These are phyloP conservation scores for Leptopilina clavipes DNA, from an alignment of 1,140 invertebrate species.

Conservation along the genomic window DNA sequence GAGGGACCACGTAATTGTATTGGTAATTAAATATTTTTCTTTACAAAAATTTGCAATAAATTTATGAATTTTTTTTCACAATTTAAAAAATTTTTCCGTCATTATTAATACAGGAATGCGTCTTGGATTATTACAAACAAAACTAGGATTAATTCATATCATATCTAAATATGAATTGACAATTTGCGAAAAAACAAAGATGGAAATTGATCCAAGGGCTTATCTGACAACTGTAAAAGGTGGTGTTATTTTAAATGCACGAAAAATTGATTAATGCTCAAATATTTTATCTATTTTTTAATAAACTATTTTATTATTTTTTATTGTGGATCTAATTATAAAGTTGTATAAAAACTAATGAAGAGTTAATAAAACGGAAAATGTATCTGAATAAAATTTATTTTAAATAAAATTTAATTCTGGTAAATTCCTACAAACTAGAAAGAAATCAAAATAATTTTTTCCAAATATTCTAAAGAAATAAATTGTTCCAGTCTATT, in stretches of 20 bases:
- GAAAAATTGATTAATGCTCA: neutral
- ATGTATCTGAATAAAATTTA: no score
- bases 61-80: no score
- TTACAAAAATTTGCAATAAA: no score
- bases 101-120: neutral
- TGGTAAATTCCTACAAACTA: no score
- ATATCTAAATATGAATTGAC: neutral
- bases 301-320: no score
- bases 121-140: neutral
- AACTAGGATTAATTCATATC: neutral
- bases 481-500: neutral
- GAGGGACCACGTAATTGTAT: conserved; percentile 7
- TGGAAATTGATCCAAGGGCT: neutral
- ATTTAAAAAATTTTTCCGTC: no score
- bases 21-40: neutral
- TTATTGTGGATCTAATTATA: no score
- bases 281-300: neutral
- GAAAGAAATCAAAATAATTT: no score
- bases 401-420: no score
- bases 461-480: no score
- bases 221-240: neutral
- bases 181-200: neutral
- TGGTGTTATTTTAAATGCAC: neutral
- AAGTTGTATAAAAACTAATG: no score
- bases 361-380: no score